Base-by-base conservation (phyloP, 92 coral and sea anemone genomes). In the Epizoanthus rinbou region DNA sequence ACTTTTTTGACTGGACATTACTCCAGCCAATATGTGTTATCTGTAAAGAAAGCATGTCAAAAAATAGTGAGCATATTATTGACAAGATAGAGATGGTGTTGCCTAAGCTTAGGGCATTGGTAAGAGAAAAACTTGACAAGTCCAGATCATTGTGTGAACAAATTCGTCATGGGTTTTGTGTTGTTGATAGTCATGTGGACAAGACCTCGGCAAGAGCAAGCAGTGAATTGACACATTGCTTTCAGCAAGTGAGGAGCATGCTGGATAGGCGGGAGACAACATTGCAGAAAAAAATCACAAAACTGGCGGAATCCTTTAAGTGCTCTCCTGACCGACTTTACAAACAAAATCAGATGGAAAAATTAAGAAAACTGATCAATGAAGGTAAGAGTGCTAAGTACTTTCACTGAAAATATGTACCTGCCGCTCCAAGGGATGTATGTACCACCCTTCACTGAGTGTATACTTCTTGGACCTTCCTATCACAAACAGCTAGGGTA, bases 1-100 rank as follows among this genome's bases (percentile, higher is more conserved):
- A 97, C 60, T 97, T 86, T 71, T 89, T 91, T 69, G 92, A 91
- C 73, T 78, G 92, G 18, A 91, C 93, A 4, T 57, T 83, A n/a
- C 88, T 88, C 57, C 85, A 71, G 47, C 91, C 95, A 3, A 75
- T 93, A 35, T 93, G 98, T 64, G 60, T 93, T 7, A 88, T 89
- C 50, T 93, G 98, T 73, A 88, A 87, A 63, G 90, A 88, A 60
- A 88, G 73, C 28, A 54, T 83, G 13, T 43, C 81, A 5, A 91
- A 87, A 28, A 73, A 37, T 43, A 56, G 79, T 9, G 64, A 71
- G 50, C 97, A 88, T 65, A 92, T 86, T 28, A 83, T 93, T 21
- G 84, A 93, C 52, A 69, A 69, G 58, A 89, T 91, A 35, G 87
- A 86, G 47, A 43, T 68, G 19, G 90, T 80, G 13, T 66, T 86